A percentile compares a stretch with the other conserved stretches of the same genome.
Conservation (phyloP, 30 jellyfish, hydroid and myxozoan genomes). For the Chrysaora quinquecirrha region DNA sequence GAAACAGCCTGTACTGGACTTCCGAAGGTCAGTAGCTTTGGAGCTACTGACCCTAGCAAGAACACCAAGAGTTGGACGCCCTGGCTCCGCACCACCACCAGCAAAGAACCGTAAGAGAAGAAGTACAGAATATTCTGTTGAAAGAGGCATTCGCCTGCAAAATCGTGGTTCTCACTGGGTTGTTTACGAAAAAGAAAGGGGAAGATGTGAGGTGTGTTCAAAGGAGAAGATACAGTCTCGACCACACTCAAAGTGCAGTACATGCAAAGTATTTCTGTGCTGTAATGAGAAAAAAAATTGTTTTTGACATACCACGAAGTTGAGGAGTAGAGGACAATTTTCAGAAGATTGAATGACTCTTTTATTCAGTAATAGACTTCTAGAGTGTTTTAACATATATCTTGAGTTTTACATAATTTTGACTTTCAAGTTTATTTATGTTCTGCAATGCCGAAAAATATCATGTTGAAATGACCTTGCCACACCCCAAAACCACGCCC, state of each 20-base stretch:
- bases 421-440: background rate
- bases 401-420: too few species aligned
- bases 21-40: constrained; percentile 76
- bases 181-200: constrained; percentile 53
- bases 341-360: too few species aligned
- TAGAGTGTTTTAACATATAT: too few species aligned
- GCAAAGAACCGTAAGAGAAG: constrained; percentile 51
- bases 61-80: constrained; percentile 87
- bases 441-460: constrained; percentile 1
- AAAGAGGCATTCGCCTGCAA: constrained; percentile 47
- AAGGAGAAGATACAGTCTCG: constrained; percentile 47
- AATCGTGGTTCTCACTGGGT: constrained; percentile 76
- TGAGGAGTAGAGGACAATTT: too few species aligned
- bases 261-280: constrained; percentile 58
- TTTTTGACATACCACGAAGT: constrained; percentile 60
- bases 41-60: constrained; percentile 67
- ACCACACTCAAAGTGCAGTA: constrained; percentile 56
- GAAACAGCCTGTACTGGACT: constrained; percentile 35
- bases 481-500: constrained; percentile 6
- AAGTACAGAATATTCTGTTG: constrained; percentile 52
- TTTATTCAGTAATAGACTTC: too few species aligned
- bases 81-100: constrained; percentile 44
- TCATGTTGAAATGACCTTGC: constrained; percentile 2
- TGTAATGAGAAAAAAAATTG: constrained; percentile 62
- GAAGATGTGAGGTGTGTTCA: constrained; percentile 86